phyloP scores from a whole-genome alignment of 1,140 invertebrate genomes.

The Drosophila nasuta region DNA sequence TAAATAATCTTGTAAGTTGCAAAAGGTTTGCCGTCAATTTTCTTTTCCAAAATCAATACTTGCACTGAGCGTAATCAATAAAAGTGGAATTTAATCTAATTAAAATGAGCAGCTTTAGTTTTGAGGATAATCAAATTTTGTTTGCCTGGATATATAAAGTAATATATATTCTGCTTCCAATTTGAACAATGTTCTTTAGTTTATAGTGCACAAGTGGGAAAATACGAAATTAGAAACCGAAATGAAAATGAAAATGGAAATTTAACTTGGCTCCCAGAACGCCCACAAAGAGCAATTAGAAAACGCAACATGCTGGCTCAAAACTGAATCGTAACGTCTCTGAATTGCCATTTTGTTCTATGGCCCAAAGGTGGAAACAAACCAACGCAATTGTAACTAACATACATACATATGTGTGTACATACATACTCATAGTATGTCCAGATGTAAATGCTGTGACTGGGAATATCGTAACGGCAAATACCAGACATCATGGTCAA shows the following conservation, averaged over 20 bases:
- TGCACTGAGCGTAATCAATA: neutral
- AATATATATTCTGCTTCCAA: neutral
- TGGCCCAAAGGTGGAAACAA: conserved; percentile 49
- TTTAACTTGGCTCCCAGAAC: conserved; percentile 28
- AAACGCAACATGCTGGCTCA: conserved; percentile 44
- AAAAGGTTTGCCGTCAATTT: neutral
- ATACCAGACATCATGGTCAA: conserved; percentile 76
- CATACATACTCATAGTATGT: conserved; percentile 1
- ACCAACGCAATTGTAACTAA: conserved; percentile 14
- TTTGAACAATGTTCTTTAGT: conserved; percentile 23
- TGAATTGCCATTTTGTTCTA: conserved; percentile 58
- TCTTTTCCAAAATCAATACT: neutral
- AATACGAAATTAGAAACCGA: conserved; percentile 11
- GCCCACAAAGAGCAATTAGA: conserved; percentile 62
- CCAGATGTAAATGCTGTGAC: conserved; percentile 48
- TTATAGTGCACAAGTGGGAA: conserved; percentile 1
- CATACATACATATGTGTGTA: too few species aligned
- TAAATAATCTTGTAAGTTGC: too few species aligned
- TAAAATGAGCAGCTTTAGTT: neutral
- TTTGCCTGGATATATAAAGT: neutral
- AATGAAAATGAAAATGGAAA: conserved; percentile 31
- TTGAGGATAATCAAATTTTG: neutral
- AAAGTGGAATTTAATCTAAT: neutral
- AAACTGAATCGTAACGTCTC: conserved; percentile 37
- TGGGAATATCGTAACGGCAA: conserved; percentile 52